Evolutionary conservation across 2,113 vertebrate species (phyloP).

Genomic region (Chaetodon trifascialis): DNA sequence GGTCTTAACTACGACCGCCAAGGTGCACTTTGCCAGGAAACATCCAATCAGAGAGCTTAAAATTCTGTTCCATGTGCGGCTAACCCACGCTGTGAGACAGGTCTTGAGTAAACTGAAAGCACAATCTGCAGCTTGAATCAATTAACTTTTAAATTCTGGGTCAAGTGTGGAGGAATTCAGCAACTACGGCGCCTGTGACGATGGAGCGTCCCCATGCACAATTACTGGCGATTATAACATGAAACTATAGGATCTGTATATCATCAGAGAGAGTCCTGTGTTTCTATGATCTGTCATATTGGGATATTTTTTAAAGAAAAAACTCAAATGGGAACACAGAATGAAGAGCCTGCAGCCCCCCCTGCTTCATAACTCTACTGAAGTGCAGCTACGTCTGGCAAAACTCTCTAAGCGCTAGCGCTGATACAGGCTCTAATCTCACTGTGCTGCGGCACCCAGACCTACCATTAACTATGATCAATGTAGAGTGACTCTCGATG

Average conservation of each 20-base stretch:
- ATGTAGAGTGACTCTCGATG: slow-evolving; percentile 29
- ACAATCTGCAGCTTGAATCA: background rate
- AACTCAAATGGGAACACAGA: background rate
- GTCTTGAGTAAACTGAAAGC: background rate
- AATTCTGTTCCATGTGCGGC: background rate
- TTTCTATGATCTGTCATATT: background rate
- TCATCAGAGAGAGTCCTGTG: background rate
- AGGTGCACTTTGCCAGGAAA: background rate
- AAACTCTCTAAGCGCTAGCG: slow-evolving; percentile 2
- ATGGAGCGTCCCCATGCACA: background rate
- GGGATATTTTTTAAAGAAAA: background rate
- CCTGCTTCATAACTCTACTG: background rate
- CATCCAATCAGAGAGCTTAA: background rate
- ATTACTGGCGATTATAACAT: background rate
- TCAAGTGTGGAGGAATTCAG: background rate
- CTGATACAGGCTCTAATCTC: slow-evolving; percentile 21
- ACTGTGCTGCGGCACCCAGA: slow-evolving; percentile 20
- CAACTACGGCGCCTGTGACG: background rate
- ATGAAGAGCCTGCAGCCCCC: background rate
- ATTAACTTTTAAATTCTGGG: background rate
- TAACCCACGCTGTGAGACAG: background rate
- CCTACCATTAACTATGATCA: slow-evolving; percentile 59
- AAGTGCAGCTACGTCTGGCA: background rate
- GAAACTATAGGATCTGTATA: background rate
- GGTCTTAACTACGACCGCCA: background rate